These are phyloP conservation scores for Heliconius nattereri DNA, from an alignment of 1,140 invertebrate species.

Conservation along the genomic window DNA sequence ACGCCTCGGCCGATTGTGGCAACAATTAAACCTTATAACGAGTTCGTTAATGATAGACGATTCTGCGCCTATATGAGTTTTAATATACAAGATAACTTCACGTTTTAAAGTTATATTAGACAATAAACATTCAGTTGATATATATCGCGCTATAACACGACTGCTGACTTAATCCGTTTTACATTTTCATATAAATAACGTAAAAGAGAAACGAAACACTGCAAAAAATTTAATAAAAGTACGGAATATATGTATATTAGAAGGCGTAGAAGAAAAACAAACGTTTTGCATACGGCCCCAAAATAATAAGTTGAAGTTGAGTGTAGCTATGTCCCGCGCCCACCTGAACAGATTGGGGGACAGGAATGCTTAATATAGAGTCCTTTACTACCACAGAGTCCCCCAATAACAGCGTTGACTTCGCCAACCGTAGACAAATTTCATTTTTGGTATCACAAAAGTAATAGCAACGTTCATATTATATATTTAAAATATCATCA, in stretches of 20 bases:
- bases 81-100: slow-evolving; percentile 47
- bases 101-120: slow-evolving; percentile 30
- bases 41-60: slow-evolving; percentile 75
- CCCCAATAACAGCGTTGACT: slow-evolving; percentile 71
- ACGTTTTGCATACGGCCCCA: slow-evolving; percentile 59
- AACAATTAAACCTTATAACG: slow-evolving; percentile 76
- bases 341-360: slow-evolving; percentile 74
- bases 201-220: slow-evolving; percentile 18
- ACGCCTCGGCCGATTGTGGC: slow-evolving; percentile 69
- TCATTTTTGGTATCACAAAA: slow-evolving; percentile 39
- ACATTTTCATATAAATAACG: slow-evolving; percentile 14
- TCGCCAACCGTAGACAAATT: slow-evolving; percentile 61
- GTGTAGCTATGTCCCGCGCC: slow-evolving; percentile 60
- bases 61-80: slow-evolving; percentile 55
- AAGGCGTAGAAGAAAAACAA: slow-evolving; percentile 69
- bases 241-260: slow-evolving; percentile 67
- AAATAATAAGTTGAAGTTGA: slow-evolving; percentile 77
- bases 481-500: not conserved
- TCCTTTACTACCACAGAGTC: slow-evolving; percentile 71
- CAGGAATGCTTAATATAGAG: slow-evolving; percentile 79
- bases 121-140: slow-evolving; percentile 21
- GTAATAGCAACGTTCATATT: slow-evolving; percentile 29
- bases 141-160: not conserved
- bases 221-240: slow-evolving; percentile 65
- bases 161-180: not conserved